A percentile compares a stretch with the other conserved stretches of the same genome.
phyloP scores from a whole-genome alignment of 2,797 vertebrate species.

The Notoglanidium macrostoma region DNA sequence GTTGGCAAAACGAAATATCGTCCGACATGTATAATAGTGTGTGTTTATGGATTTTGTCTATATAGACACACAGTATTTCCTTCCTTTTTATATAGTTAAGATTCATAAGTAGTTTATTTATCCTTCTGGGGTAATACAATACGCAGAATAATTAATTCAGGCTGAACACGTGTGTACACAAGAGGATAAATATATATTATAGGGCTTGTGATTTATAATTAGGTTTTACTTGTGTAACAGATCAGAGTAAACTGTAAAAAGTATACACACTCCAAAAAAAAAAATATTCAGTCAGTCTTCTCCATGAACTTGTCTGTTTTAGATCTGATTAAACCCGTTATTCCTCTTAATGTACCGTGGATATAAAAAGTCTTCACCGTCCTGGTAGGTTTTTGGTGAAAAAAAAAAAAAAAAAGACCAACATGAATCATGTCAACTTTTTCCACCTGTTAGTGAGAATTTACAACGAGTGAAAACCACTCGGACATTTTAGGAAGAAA shows the following conservation, averaged over 20 bases:
- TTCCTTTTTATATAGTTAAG: background rate
- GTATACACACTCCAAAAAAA: background rate
- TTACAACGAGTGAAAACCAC: no score
- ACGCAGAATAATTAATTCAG: background rate
- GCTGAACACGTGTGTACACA: background rate
- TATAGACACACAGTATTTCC: background rate
- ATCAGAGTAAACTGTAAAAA: background rate
- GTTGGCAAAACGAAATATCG: background rate
- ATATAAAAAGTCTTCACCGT: no score
- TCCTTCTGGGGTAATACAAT: background rate
- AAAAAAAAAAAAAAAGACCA: no score
- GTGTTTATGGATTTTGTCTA: no score
- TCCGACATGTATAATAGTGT: background rate
- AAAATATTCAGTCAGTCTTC: no score
- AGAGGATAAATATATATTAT: background rate
- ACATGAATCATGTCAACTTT: no score
- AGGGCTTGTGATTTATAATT: background rate
- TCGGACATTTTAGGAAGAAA: no score
- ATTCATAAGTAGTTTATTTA: background rate
- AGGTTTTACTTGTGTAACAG: background rate
- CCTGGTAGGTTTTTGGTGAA: no score
- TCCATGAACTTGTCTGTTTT: no score
- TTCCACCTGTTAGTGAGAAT: no score
- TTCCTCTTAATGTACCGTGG: no score
- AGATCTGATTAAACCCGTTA: no score